Evolutionary conservation across 2,113 vertebrate genomes (phyloP).

Genomic region (Nymphicus hollandicus): DNA sequence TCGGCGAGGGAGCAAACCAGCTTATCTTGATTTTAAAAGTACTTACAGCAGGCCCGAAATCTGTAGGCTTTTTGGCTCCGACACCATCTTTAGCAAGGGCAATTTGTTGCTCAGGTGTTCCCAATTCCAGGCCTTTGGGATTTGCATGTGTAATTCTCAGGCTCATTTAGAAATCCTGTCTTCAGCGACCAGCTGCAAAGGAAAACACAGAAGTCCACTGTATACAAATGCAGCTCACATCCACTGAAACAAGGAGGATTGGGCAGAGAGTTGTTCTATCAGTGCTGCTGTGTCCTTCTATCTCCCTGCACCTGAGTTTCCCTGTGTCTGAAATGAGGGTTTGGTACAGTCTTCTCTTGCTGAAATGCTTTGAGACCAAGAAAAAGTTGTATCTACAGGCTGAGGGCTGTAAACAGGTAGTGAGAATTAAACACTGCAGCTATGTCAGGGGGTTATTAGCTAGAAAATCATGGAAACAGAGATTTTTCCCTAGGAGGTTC

Average conservation of each 20-base stretch:
- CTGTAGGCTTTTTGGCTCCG: conserved; percentile 27
- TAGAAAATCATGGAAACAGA: not conserved
- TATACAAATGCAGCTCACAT: not conserved
- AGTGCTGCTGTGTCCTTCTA: not conserved
- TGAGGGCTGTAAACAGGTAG: not conserved
- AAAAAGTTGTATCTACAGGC: not conserved
- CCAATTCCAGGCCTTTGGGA: conserved; percentile 5
- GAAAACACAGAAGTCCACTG: not conserved
- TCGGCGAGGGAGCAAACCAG: not conserved
- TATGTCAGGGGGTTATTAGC: not conserved
- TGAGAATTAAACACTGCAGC: not conserved
- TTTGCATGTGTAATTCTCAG: conserved; percentile 41
- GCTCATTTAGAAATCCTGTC: conserved; percentile 27
- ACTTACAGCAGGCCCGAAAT: not conserved
- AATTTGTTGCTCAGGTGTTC: conserved; percentile 57
- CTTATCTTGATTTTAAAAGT: not conserved
- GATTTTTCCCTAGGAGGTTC: not conserved
- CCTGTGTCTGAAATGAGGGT: not conserved
- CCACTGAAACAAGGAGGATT: not conserved
- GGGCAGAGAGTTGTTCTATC: not conserved
- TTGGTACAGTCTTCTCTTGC: not conserved
- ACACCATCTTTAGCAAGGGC: conserved; percentile 15
- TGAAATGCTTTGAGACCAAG: not conserved
- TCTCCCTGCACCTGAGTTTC: not conserved
- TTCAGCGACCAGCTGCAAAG: conserved; percentile 3